Evolutionary conservation across 2,888 invertebrate genomes (phyloP).

Genomic region (Corbicula japonica): DNA sequence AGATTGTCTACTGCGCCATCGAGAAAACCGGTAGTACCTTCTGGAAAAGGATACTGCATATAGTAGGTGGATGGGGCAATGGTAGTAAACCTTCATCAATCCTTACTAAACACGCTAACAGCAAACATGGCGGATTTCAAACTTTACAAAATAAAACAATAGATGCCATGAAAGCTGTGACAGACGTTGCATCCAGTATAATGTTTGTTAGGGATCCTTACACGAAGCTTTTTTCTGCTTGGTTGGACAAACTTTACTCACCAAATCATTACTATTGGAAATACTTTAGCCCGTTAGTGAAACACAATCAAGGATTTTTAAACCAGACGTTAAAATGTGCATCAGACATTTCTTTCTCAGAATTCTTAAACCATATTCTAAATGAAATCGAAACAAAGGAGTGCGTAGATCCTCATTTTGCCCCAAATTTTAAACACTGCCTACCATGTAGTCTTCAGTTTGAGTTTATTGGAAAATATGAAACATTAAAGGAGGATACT

Average conservation of each 20-base stretch:
- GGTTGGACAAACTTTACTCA: constrained; percentile 69
- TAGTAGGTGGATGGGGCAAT: constrained; percentile 32
- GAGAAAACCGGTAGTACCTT: constrained; percentile 73
- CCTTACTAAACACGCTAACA: constrained; percentile 13
- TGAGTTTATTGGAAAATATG: constrained; percentile 69
- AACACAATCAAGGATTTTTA: neutral
- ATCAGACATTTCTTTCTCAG: constrained; percentile 65
- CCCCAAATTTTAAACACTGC: constrained; percentile 67
- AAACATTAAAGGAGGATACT: constrained; percentile 65
- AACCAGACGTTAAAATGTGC: constrained; percentile 50
- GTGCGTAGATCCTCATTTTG: constrained; percentile 65
- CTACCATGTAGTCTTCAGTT: constrained; percentile 63
- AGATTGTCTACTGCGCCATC: constrained; percentile 65
- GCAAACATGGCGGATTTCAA: constrained; percentile 14
- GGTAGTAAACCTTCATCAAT: constrained; percentile 22
- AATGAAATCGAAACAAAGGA: constrained; percentile 30
- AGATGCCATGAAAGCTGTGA: neutral
- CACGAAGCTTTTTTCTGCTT: constrained; percentile 64
- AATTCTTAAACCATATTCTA: constrained; percentile 62
- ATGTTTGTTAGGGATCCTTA: constrained; percentile 68
- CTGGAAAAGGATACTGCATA: constrained; percentile 69
- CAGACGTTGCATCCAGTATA: constrained; percentile 23
- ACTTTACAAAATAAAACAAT: constrained; percentile 24
- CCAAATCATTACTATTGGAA: constrained; percentile 66
- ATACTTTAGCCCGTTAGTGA: constrained; percentile 35